Evolutionary conservation across 2,113 vertebrate species (phyloP).

Genomic region (Potamarius usumacintae): DNA sequence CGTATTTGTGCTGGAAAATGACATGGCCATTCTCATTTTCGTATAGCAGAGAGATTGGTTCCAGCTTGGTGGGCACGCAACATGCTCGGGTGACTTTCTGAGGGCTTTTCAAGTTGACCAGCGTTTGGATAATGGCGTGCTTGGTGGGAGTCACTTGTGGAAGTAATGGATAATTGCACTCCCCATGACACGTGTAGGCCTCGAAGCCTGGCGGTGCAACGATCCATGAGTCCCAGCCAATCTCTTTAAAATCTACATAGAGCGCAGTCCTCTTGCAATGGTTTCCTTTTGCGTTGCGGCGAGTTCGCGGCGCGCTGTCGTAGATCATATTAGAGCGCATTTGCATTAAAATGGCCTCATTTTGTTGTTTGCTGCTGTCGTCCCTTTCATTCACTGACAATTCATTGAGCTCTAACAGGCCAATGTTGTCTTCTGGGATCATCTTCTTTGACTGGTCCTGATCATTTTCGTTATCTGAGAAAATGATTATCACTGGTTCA

Average conservation of each 20-base stretch:
- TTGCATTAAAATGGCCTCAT: slow-evolving; percentile 78
- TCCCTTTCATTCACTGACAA: slow-evolving; percentile 52
- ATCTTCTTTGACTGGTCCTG: slow-evolving; percentile 77
- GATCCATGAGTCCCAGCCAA: slow-evolving; percentile 95
- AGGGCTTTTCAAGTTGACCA: slow-evolving; percentile 84
- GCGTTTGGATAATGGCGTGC: slow-evolving; percentile 91
- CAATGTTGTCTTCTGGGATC: slow-evolving; percentile 80
- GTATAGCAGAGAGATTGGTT: slow-evolving; percentile 95
- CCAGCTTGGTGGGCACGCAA: slow-evolving; percentile 93
- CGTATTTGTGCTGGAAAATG: slow-evolving; percentile 95
- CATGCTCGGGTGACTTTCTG: slow-evolving; percentile 87
- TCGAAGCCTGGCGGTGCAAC: slow-evolving; percentile 88
- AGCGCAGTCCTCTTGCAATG: slow-evolving; percentile 88
- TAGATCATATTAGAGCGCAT: slow-evolving; percentile 88
- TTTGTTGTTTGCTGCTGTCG: slow-evolving; percentile 63
- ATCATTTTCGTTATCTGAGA: slow-evolving; percentile 86
- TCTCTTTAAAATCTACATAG: slow-evolving; percentile 96
- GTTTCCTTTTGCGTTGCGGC: slow-evolving; percentile 86
- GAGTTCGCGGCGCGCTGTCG: slow-evolving; percentile 81
- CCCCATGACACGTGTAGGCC: slow-evolving; percentile 88
- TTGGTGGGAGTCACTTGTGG: slow-evolving; percentile 89
- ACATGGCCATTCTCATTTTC: slow-evolving; percentile 84
- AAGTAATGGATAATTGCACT: slow-evolving; percentile 85
- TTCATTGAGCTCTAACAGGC: slow-evolving; percentile 65
- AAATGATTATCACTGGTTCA: slow-evolving; percentile 85